Evolutionary conservation across 2,113 vertebrate genomes (phyloP).

Genomic region (Gallinago media): DNA sequence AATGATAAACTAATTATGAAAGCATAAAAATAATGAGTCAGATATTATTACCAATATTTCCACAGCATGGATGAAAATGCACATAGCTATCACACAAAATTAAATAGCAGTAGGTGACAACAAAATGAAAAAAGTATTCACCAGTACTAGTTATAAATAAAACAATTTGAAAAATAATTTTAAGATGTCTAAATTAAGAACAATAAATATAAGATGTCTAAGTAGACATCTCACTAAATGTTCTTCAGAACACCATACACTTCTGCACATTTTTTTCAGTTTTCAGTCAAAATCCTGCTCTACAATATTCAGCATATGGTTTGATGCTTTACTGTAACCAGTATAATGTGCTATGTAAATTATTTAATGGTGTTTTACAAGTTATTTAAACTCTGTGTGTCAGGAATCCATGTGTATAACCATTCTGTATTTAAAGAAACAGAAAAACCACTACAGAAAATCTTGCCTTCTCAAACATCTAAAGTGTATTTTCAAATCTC

Average conservation of each 20-base stretch:
- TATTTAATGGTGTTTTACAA: background rate
- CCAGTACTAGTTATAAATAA: background rate
- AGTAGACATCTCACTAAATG: background rate
- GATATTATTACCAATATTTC: background rate
- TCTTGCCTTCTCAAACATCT: background rate
- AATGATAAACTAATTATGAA: background rate
- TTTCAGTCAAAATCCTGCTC: background rate
- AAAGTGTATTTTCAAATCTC: background rate
- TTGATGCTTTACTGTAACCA: background rate
- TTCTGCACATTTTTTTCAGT: background rate
- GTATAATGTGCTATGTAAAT: background rate
- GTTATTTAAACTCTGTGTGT: background rate
- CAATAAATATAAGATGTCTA: background rate
- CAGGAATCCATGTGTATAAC: background rate
- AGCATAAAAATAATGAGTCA: background rate
- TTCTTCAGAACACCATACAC: background rate
- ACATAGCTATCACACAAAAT: background rate
- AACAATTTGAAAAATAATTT: background rate
- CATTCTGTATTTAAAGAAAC: background rate
- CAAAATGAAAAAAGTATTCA: background rate
- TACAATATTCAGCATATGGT: background rate
- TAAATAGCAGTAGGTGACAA: background rate
- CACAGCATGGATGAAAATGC: background rate
- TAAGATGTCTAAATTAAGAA: background rate
- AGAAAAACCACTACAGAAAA: background rate